Conservation (phyloP, 2,888 invertebrate species). For the Dicyrtoma fusca region DNA sequence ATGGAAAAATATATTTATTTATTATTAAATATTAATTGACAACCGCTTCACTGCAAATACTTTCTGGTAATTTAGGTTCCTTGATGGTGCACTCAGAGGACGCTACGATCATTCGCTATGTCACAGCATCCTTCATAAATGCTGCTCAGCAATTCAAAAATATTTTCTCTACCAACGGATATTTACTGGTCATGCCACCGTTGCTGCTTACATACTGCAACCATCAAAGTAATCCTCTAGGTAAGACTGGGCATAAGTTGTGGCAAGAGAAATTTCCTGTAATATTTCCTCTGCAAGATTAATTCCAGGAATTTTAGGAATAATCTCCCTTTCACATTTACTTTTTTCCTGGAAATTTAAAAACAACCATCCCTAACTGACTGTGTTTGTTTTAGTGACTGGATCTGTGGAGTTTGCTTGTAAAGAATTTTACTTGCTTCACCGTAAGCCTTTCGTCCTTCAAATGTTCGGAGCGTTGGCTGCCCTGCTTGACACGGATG, state of each 20-base stretch:
- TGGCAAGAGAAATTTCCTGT: too few species aligned
- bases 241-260: constrained; percentile 29
- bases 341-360: too few species aligned
- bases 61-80: constrained; percentile 66
- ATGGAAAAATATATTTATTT: not conserved
- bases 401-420: constrained; percentile 97
- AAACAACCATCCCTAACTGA: too few species aligned
- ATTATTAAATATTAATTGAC: not conserved
- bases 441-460: constrained; percentile 95
- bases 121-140: constrained; percentile 96
- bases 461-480: constrained; percentile 99
- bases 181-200: constrained; percentile 96
- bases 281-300: too few species aligned
- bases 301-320: too few species aligned
- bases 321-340: too few species aligned
- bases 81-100: constrained; percentile 96
- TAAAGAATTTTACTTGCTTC: constrained; percentile 96
- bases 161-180: constrained; percentile 97
- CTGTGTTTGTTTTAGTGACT: constrained; percentile 76
- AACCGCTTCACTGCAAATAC: too few species aligned
- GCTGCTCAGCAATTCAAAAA: constrained; percentile 98
- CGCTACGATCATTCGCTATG: constrained; percentile 89
- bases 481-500: constrained; percentile 90
- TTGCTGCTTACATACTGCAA: constrained; percentile 94
- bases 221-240: constrained; percentile 84